Conservation (phyloP, 1,140 invertebrate genomes). For the Brachionus calyciflorus region DNA sequence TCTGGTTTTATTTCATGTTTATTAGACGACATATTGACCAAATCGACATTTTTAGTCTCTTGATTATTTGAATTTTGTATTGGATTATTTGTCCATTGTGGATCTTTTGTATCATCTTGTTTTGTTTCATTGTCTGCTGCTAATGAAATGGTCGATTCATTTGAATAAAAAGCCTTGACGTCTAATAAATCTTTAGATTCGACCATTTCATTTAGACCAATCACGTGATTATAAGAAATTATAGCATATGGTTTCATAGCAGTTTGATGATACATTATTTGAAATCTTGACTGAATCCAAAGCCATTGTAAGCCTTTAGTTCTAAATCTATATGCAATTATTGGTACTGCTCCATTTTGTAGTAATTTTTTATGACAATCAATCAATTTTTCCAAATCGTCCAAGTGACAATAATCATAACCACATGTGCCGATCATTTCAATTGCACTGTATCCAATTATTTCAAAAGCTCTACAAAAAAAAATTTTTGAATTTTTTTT, state of each 20-base stretch:
- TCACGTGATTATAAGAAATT: constrained; percentile 10
- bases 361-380: constrained; percentile 38
- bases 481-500: background rate
- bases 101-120: background rate
- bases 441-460: constrained; percentile 40
- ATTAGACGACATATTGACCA: background rate
- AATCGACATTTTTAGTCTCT: background rate
- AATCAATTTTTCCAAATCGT: constrained; percentile 40
- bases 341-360: constrained; percentile 25
- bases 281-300: constrained; percentile 44
- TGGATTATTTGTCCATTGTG: background rate
- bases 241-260: constrained; percentile 35
- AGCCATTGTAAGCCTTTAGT: constrained; percentile 41
- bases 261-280: constrained; percentile 32
- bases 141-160: too few species aligned
- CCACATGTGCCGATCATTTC: constrained; percentile 40
- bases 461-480: constrained; percentile 10
- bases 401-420: constrained; percentile 43
- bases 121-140: too few species aligned
- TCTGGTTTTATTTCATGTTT: background rate
- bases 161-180: background rate
- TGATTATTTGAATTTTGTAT: background rate
- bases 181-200: constrained; percentile 29
- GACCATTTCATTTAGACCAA: constrained; percentile 10
- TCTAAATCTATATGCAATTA: constrained; percentile 19